These are phyloP conservation scores for Timandra comae DNA, from an alignment of 2,888 invertebrate species.

Conservation along the genomic window DNA sequence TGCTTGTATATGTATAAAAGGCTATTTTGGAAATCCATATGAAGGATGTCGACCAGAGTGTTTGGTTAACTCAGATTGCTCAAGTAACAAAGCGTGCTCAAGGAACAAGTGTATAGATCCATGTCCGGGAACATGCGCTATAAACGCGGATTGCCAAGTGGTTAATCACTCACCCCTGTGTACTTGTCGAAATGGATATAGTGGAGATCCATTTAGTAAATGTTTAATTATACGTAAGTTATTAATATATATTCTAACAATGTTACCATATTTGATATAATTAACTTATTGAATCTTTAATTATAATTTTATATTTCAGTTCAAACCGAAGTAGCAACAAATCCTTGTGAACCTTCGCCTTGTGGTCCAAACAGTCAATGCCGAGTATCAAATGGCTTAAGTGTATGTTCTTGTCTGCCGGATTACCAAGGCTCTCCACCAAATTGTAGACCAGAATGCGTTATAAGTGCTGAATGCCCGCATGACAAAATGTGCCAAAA, in stretches of 20 bases:
- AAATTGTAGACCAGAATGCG: constrained; percentile 84
- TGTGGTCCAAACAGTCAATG: constrained; percentile 81
- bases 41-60: constrained; percentile 87
- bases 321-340: constrained; percentile 45
- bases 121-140: constrained; percentile 86
- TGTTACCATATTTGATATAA: background rate
- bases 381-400: constrained; percentile 74
- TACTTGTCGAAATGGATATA: constrained; percentile 80
- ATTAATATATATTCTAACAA: background rate
- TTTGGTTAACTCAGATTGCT: constrained; percentile 82
- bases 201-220: constrained; percentile 84
- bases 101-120: constrained; percentile 86
- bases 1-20: constrained; percentile 82
- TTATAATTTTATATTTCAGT: constrained; percentile 31
- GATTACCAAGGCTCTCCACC: constrained; percentile 82
- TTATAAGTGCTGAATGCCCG: constrained; percentile 82
- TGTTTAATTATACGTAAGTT: constrained; percentile 66
- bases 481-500: constrained; percentile 80
- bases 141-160: constrained; percentile 85
- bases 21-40: constrained; percentile 88
- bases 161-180: constrained; percentile 83
- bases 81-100: constrained; percentile 82
- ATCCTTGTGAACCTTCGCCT: constrained; percentile 78
- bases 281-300: background rate
- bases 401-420: constrained; percentile 83